Evolutionary conservation across 2,113 vertebrate species (phyloP).

Genomic region (Sialia sialis): DNA sequence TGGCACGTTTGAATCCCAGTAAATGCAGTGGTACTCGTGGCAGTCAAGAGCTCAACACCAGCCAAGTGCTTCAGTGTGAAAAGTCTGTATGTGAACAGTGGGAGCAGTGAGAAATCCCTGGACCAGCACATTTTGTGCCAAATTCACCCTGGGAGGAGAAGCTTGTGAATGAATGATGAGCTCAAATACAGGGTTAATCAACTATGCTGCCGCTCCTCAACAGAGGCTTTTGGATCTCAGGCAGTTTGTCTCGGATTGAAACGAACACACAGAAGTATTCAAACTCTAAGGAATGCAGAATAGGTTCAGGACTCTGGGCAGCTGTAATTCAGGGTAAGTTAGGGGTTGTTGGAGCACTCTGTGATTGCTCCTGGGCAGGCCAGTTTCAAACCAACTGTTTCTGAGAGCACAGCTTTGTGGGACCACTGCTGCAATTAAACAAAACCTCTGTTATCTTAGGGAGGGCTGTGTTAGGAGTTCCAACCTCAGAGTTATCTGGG

Average conservation of each 20-base stretch:
- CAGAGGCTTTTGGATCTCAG: background rate
- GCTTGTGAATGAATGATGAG: background rate
- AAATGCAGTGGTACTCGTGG: background rate
- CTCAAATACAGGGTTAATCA: background rate
- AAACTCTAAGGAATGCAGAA: background rate
- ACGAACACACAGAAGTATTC: background rate
- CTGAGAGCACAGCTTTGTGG: accelerated
- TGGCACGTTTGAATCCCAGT: background rate
- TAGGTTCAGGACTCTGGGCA: background rate
- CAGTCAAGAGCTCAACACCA: background rate
- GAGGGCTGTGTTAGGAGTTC: background rate
- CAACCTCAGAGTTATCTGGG: background rate
- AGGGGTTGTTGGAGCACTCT: background rate
- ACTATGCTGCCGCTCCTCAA: background rate
- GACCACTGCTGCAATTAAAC: background rate
- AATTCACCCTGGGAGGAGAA: background rate
- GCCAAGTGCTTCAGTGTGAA: background rate
- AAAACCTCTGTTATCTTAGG: background rate
- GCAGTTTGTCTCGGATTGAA: background rate
- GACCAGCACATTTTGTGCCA: background rate
- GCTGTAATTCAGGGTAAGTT: background rate
- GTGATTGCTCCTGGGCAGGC: background rate
- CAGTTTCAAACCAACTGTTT: background rate
- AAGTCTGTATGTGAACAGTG: background rate
- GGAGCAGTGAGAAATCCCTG: background rate